These are phyloP conservation scores for Hassar affinis DNA, from an alignment of 2,113 vertebrate genomes.

Conservation along the genomic window DNA sequence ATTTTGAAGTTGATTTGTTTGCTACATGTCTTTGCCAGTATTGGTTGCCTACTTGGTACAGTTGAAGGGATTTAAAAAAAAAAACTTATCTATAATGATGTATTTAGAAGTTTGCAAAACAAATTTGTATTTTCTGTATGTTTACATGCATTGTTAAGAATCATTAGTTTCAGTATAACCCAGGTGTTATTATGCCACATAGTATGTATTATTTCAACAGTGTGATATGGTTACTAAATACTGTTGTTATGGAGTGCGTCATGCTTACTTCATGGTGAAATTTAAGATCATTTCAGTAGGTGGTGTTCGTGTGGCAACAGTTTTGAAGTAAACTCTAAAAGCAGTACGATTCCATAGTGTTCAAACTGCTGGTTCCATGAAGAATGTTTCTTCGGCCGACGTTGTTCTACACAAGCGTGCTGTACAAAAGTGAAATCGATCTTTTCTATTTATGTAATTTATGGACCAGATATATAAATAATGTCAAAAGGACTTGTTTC, in stretches of 20 bases:
- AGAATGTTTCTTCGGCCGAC: constrained; percentile 17
- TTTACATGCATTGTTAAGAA: constrained; percentile 50
- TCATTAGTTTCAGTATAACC: constrained; percentile 41
- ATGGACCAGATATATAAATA: constrained; percentile 77
- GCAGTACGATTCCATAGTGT: constrained; percentile 5
- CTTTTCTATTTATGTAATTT: constrained; percentile 81
- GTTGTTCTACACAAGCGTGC: constrained; percentile 31
- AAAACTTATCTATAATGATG: constrained; percentile 26
- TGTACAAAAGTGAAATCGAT: constrained; percentile 39
- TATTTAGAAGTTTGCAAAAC: constrained; percentile 40
- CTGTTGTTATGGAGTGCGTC: constrained; percentile 26
- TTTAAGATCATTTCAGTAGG: constrained; percentile 4
- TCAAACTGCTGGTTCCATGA: constrained; percentile 27
- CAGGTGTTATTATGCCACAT: constrained; percentile 43
- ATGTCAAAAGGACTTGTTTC: constrained; percentile 70
- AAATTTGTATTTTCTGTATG: constrained; percentile 46
- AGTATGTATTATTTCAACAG: constrained; percentile 33
- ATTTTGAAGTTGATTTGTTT: constrained; percentile 41
- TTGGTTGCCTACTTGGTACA: constrained; percentile 50
- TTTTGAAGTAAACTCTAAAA: constrained; percentile 18
- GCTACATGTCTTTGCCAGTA: constrained; percentile 60
- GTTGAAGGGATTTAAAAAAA: constrained; percentile 49
- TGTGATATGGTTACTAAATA: constrained; percentile 31
- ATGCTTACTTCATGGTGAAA: constrained; percentile 11
- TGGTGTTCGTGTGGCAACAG: constrained; percentile 10